These are phyloP conservation scores for Malurus alboscapulatus DNA, from an alignment of 2,113 vertebrate species.

Conservation along the genomic window DNA sequence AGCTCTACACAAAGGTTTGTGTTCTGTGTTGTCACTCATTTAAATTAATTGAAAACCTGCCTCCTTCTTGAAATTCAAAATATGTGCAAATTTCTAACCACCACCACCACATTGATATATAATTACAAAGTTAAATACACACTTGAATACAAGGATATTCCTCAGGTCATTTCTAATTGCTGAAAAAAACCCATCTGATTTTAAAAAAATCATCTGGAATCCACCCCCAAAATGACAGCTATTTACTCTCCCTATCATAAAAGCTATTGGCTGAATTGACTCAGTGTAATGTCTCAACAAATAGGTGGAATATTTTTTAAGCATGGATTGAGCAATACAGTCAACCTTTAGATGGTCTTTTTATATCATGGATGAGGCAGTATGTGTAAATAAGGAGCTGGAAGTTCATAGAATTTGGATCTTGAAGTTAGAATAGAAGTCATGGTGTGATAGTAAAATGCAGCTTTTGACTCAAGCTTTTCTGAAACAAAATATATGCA, in stretches of 20 bases:
- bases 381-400: not conserved
- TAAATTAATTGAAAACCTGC: not conserved
- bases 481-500: slow-evolving; percentile 23
- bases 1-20: not conserved
- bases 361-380: not conserved
- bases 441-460: not conserved
- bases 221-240: not conserved
- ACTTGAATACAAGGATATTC: not conserved
- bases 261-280: not conserved
- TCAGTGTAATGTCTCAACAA: not conserved
- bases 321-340: not conserved
- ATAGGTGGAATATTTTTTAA: not conserved
- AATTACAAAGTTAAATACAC: not conserved
- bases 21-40: not conserved
- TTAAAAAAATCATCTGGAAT: not conserved
- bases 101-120: not conserved
- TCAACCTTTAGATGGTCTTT: not conserved
- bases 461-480: not conserved
- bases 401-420: not conserved
- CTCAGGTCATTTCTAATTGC: not conserved
- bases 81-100: not conserved
- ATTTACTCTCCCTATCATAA: not conserved
- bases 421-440: not conserved
- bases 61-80: not conserved
- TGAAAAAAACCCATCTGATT: not conserved